Percentiles rank a stretch among this genome's conserved stretches.
Evolutionary conservation across 2,797 vertebrate genomes (phyloP).

Genomic region (Scomberomorus guttatus): DNA sequence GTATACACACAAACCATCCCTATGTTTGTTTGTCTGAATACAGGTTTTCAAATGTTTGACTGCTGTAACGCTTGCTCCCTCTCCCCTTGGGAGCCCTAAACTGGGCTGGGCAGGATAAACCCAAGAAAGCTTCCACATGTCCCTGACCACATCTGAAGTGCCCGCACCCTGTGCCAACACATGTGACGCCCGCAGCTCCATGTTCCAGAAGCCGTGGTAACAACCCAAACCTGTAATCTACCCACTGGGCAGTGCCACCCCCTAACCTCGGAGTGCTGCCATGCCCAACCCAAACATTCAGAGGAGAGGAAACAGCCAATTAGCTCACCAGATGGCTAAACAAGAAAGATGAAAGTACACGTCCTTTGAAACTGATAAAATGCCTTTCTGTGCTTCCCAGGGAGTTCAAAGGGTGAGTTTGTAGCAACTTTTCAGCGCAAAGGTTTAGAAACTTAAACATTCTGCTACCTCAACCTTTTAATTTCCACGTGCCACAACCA

Average conservation of each 20-base stretch:
- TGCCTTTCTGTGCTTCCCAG: slow-evolving; percentile 56
- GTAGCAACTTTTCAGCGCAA: slow-evolving; percentile 44
- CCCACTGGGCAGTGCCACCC: slow-evolving; percentile 74
- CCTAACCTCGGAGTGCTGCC: slow-evolving; percentile 68
- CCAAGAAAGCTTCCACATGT: slow-evolving; percentile 85
- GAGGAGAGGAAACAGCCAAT: slow-evolving; percentile 77
- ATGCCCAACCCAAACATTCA: slow-evolving; percentile 65
- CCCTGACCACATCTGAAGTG: slow-evolving; percentile 82
- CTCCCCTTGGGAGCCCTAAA: slow-evolving; percentile 49
- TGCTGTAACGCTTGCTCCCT: slow-evolving; percentile 46
- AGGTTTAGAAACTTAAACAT: slow-evolving; percentile 70
- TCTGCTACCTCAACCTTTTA: slow-evolving; percentile 65
- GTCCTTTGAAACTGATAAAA: slow-evolving; percentile 77
- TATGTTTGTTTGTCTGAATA: slow-evolving; percentile 70
- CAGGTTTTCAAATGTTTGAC: slow-evolving; percentile 55
- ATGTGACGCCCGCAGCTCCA: slow-evolving; percentile 76
- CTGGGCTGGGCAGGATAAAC: slow-evolving; percentile 74
- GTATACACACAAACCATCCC: slow-evolving; percentile 41
- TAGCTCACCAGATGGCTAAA: slow-evolving; percentile 74
- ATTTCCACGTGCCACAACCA: slow-evolving; percentile 68
- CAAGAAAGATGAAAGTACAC: slow-evolving; percentile 75
- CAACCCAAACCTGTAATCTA: slow-evolving; percentile 80
- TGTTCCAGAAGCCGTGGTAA: slow-evolving; percentile 76
- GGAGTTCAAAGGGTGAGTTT: slow-evolving; percentile 66
- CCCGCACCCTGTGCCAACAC: slow-evolving; percentile 79